Conservation (phyloP, 2,888 invertebrate species). For the Cantharis flavilabris region DNA sequence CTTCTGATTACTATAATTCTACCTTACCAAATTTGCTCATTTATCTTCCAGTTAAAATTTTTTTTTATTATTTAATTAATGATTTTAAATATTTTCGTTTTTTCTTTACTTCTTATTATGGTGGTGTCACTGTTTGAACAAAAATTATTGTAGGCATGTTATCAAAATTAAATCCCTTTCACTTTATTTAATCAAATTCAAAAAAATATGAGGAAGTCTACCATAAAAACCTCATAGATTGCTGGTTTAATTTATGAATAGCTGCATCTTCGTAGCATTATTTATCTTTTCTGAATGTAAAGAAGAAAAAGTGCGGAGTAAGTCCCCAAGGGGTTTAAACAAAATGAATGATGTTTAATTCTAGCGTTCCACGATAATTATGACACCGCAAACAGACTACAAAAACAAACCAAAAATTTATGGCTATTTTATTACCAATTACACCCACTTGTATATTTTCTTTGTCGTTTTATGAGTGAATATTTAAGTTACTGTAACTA, state of each 20-base stretch:
- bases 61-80: neutral
- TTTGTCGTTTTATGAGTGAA: conserved; percentile 10
- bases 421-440: conserved; percentile 23
- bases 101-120: neutral
- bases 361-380: conserved; percentile 11
- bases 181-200: neutral
- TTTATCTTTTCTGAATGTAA: neutral
- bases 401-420: conserved; percentile 29
- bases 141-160: neutral
- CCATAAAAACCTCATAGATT: neutral
- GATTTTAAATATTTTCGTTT: neutral
- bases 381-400: conserved; percentile 14
- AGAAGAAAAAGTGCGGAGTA: neutral
- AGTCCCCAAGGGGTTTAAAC: neutral
- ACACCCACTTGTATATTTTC: conserved; percentile 23
- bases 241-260: neutral
- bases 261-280: neutral
- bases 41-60: neutral
- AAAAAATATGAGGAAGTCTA: neutral
- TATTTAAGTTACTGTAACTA: neutral
- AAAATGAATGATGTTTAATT: neutral
- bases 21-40: neutral
- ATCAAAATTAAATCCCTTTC: neutral
- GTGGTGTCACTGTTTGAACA: too few relatives aligned
- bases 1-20: neutral